Base-by-base conservation (phyloP, 2,797 vertebrate genomes). In the Hyperoplus lanceolatus region DNA sequence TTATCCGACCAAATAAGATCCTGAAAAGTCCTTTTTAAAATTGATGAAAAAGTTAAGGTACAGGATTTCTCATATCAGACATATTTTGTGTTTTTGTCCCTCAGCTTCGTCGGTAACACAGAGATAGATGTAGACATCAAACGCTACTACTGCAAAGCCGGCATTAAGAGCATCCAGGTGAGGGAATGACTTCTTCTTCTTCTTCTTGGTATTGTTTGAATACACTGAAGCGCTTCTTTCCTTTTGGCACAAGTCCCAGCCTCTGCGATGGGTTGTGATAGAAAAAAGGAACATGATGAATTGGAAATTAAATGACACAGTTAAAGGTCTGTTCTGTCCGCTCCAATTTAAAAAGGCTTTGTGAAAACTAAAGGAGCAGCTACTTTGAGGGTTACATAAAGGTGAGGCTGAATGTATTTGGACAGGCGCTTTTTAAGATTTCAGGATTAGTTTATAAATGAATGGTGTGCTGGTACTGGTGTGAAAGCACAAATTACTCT, bases 91-190 rank as follows among this genome's bases (percentile, higher is more conserved):
- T 57, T 63, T 70, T 75, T 77, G n/a, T 75, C 42, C 50, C 85
- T 43, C 91, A 99, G 98, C 94, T 99, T 97, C 83, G 98, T 97
- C 83, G 97, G 97, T 70, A 99, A 99, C 88, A 98, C 96, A 61
- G 98, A 98, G 87, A 97, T 99, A 54, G 97, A 99, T 71, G 94
- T 99, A 82, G 97, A 99, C 92, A 96, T 99, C 91, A 99, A 97
- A 90, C 95, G 97, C 55, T 99, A 98, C 89, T 99, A 97, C 94
- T 99, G 98, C 94, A 97, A 96, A 96, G 98, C 98, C 57, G 98
- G 98, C 54, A 98, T 99, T 71, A 98, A 97, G 90, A 98, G 97
- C 86, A 97, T 99, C 88, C 98, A 99, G 97, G 98, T 99, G 81
- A 92, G 91, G 16, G 60, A 29, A 29, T 29, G 29, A 41, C 36